phyloP scores from a whole-genome alignment of 64 coral and sea anemone genomes.

The Stichodactyla mertensii region DNA sequence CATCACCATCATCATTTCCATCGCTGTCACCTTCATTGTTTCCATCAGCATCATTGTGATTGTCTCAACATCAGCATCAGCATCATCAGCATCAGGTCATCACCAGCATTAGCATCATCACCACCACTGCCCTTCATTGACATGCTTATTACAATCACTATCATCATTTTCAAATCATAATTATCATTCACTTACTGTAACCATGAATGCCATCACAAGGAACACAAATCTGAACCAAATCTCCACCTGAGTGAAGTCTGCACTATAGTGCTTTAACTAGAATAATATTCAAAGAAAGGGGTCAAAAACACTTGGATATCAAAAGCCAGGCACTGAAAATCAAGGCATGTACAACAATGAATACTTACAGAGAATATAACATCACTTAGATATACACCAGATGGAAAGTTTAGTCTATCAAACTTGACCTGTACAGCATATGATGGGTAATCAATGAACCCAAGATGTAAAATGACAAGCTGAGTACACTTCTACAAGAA shows the following conservation, averaged over 20 bases:
- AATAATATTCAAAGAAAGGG: background rate
- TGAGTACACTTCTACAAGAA: slow-evolving; percentile 63
- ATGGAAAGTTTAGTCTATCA: slow-evolving; percentile 45
- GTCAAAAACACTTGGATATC: background rate
- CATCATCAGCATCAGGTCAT: too few species aligned
- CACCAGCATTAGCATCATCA: too few species aligned
- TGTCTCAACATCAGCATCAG: background rate
- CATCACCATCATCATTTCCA: background rate
- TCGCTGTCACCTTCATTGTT: background rate
- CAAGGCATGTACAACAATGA: background rate
- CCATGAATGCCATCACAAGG: slow-evolving; percentile 87
- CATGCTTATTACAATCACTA: background rate
- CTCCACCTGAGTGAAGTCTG: slow-evolving; percentile 83
- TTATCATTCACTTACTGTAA: slow-evolving; percentile 55
- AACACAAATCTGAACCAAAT: slow-evolving; percentile 99
- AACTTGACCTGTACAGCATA: slow-evolving; percentile 68
- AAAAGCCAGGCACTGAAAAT: too few species aligned
- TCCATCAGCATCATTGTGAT: background rate
- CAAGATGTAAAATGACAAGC: slow-evolving; percentile 84
- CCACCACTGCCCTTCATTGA: too few species aligned
- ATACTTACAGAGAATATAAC: slow-evolving; percentile 75
- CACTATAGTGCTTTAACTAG: slow-evolving; percentile 87
- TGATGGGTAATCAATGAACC: slow-evolving; percentile 89
- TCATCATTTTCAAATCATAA: background rate
- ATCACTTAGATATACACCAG: slow-evolving; percentile 67